These are phyloP conservation scores for Pseudorhiza aurosa DNA, from an alignment of 30 jellyfish, hydroid and myxozoan species.

Conservation along the genomic window DNA sequence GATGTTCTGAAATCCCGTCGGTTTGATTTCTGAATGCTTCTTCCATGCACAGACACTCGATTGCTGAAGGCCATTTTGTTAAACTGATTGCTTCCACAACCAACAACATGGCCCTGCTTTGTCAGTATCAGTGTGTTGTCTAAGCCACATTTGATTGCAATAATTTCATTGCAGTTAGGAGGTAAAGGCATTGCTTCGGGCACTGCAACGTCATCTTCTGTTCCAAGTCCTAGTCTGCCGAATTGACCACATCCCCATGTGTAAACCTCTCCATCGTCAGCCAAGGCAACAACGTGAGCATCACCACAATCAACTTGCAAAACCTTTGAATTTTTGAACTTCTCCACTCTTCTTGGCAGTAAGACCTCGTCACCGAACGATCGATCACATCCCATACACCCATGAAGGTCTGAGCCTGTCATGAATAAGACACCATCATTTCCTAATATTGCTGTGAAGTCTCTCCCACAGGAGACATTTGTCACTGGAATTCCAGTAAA, in stretches of 20 bases:
- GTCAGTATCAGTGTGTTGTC: slow-evolving; percentile 84
- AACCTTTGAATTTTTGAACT: slow-evolving; percentile 26
- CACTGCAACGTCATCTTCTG: slow-evolving; percentile 67
- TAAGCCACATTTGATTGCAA: slow-evolving; percentile 78
- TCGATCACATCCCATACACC: slow-evolving; percentile 84
- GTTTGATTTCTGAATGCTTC: slow-evolving; percentile 23
- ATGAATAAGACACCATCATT: slow-evolving; percentile 73
- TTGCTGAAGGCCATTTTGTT: slow-evolving; percentile 86
- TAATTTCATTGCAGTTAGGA: slow-evolving; percentile 52
- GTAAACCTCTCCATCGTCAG: slow-evolving; percentile 76
- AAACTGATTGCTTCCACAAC: slow-evolving; percentile 77
- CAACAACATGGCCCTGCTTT: slow-evolving; percentile 75
- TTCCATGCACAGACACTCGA: slow-evolving; percentile 54
- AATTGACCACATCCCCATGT: slow-evolving; percentile 95
- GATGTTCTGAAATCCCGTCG: slow-evolving; percentile 62
- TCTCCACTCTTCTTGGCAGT: slow-evolving; percentile 76
- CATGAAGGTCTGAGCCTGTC: slow-evolving; percentile 82
- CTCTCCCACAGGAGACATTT: slow-evolving; percentile 92
- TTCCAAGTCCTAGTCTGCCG: slow-evolving; percentile 91
- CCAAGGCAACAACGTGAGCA: slow-evolving; percentile 88
- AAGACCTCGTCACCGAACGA: slow-evolving; percentile 67
- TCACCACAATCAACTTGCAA: slow-evolving; percentile 87
- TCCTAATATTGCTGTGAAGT: slow-evolving; percentile 77
- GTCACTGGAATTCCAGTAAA: slow-evolving; percentile 86
- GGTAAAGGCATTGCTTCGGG: slow-evolving; percentile 85